phyloP scores from a whole-genome alignment of 2,113 vertebrate genomes.

The Notiomystis cincta region DNA sequence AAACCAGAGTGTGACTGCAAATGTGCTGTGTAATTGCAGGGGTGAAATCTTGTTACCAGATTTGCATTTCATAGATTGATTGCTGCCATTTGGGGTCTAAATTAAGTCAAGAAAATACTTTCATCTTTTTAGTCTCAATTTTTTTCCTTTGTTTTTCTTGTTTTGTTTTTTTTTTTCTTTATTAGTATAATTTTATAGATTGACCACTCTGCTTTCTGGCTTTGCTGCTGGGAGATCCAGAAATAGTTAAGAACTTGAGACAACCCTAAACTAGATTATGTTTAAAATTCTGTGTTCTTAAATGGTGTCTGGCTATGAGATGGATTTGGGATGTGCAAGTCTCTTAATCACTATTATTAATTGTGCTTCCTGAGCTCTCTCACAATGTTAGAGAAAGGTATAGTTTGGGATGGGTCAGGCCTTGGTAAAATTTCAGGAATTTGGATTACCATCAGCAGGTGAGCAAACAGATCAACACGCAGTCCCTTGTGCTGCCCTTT shows the following conservation, averaged over 20 bases:
- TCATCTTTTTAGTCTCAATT: background rate
- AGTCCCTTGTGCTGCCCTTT: background rate
- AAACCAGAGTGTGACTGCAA: background rate
- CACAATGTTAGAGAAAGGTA: background rate
- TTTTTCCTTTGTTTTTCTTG: background rate
- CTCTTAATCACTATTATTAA: background rate
- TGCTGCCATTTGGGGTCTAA: background rate
- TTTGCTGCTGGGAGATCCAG: background rate
- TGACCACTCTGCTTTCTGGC: background rate
- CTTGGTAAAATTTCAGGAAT: background rate
- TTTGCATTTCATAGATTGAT: background rate
- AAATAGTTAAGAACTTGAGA: background rate
- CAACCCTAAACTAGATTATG: background rate
- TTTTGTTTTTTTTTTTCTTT: background rate
- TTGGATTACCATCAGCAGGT: background rate
- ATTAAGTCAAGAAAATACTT: background rate
- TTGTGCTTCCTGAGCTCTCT: background rate
- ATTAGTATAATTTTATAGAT: background rate
- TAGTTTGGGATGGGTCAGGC: background rate
- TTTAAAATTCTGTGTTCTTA: background rate
- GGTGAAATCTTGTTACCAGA: background rate
- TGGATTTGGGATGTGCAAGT: background rate
- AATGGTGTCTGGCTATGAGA: background rate
- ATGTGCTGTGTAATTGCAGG: background rate
- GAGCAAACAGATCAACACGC: background rate